Base-by-base conservation (phyloP, 2,888 invertebrate genomes). In the Diarsia brunnea region DNA sequence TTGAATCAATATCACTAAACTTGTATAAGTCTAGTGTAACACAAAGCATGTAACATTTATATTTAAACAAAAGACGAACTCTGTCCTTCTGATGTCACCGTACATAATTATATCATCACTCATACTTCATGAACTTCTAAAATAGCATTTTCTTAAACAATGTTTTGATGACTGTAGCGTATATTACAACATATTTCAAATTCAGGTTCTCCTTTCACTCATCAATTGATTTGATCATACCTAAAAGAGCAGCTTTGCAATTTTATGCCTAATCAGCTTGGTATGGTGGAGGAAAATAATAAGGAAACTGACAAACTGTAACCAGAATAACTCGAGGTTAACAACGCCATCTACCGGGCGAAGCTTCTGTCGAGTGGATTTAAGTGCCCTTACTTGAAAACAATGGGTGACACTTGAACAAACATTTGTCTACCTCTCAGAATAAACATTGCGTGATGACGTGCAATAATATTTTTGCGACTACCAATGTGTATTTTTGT, bases 131-230 rank as follows among this genome's bases (percentile, higher is more conserved):
- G 16, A 65, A 69, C 70, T 67, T 81, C 45, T 53, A 73, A 74
- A 76, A 31, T 69, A 64, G 27, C 47, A 60, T 24, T 55, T 69
- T 61, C 58, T 73, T 58, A 49, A 71, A 74, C 21, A 70, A 71
- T 79, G 74, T 72, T 63, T 60, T 69, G 55, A 38, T 68, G 61
- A 51, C 14, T 64, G 31, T 72, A 75, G 69, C 70, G 51, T 68
- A 72, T 61, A 49, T 43, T 60, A 51, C 61, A 79, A 75, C 82
- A 79, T 86, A 84, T 87, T 87, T 84, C 86, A 84, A 87, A 86
- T 86, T 78, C 72, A 71, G 88, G 82, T 84, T 78, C 14, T 73
- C 73, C 49, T 43, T 60, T 66, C 27, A 19, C 49, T 71, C 68
- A 71, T 76, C 19, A 60, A 31, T 53, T 71, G 0, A 68, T 43